Base-by-base conservation (phyloP, 2,888 invertebrate genomes). In the Tenthredo livida region DNA sequence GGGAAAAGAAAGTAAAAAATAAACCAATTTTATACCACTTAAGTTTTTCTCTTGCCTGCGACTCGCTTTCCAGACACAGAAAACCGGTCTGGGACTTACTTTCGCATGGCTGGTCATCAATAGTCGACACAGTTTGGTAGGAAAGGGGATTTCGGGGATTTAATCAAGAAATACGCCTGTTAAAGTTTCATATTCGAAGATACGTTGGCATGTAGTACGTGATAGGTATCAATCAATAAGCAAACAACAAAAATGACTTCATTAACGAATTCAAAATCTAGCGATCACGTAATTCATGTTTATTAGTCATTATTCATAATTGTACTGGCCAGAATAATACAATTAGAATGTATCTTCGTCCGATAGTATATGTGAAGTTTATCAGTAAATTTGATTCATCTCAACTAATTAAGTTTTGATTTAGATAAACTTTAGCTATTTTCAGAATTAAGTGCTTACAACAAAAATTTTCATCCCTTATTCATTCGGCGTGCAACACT, bases 41-140 rank as follows among this genome's bases (percentile, higher is more conserved):
- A 58, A 75, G 58, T 75, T 75, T 77, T 75, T 75, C 84, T 25
- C 40, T 77, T 40, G 50, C 50, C 17, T 29, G 47, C 47, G 54
- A 77, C 29, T 54, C n/a, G 17, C 10, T 50, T 77, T 3, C 77
- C 50, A 77, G 47, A 77, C 77, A 33, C 77, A 77, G 54, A 77
- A 73, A 73, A 50, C 50, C 77, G 77, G 77, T 54, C 77, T 54
- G 29, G 17, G 29, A 54, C 50, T 43, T 77, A 50, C 77, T 77
- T 77, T 77, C 77, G 54, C 77, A 10, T 54, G 47, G 77, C 17
- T 25, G 50, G 50, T 77, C 50, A 50, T 77, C 77, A 33, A 77
- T 77, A 50, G 54, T 77, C 77, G 25, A 77, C 33, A 77, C 77
- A 33, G 77, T 77, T 77, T 50, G 7, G 33, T 54, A 6, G 15